Base-by-base conservation (phyloP, 2,797 vertebrate genomes). In the Sitta carolinensis region DNA sequence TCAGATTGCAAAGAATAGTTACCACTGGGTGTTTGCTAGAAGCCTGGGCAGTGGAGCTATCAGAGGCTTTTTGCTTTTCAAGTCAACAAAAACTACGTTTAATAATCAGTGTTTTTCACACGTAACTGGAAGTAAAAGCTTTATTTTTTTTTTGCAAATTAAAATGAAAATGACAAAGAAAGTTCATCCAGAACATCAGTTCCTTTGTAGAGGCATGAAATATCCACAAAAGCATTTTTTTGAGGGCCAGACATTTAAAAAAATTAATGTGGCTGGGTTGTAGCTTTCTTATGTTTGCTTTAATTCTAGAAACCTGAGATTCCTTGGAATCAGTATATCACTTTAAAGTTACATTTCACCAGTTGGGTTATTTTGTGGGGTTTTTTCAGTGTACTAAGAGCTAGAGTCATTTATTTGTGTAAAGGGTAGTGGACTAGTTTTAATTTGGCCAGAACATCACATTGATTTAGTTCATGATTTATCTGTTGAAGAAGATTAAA, bases 391-490 rank as follows among this genome's bases (percentile, higher is more conserved):
- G 45, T 61, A 10, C 72, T 67, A 30, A 63, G 61, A 95, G 32
- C 48, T 38, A 40, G 47, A 76, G 45, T 70, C 67, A 76, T 57
- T 10, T 61, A 36, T 84, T 83, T 87, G 18, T 75, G 36, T 80
- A 81, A 83, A 92, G 95, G 64, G 38, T 70, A 47, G 52, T 13
- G 61, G 36, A 36, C 57, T 63, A 42, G 36, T 74, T 83, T 61
- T 89, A 48, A 84, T 81, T 91, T 89, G 84, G 84, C 87, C 58
- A 68, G 58, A 83, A 78, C 36, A 30, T 93, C 43, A 26, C 82
- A 94, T 94, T 87, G 7, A 95, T 96, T 95, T 93, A 95, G 92
- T 57, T 94, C n/a, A 9, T 92, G 84, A 95, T 96, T 94, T 94
- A 90, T 95, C 89, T 91, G 64, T 84, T 93, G 81, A 89, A 83